These are phyloP conservation scores for Betta splendens DNA, from an alignment of 2,797 vertebrate species.

Conservation along the genomic window DNA sequence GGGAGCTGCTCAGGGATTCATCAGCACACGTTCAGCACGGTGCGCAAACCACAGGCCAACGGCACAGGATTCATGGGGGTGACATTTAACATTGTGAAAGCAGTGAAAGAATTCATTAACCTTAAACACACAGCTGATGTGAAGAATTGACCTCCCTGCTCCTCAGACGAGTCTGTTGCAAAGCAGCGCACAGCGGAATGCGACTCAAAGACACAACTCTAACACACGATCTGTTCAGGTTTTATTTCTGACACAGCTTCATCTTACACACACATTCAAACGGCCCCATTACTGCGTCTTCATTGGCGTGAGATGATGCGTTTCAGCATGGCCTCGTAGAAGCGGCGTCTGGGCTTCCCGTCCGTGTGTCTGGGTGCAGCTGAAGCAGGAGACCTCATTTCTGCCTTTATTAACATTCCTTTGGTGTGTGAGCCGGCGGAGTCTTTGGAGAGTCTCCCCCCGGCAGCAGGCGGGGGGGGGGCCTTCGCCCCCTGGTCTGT, in stretches of 20 bases:
- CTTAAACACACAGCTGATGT: constrained; percentile 17
- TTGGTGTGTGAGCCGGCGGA: constrained; percentile 6
- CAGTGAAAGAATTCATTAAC: constrained; percentile 51
- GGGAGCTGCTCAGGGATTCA: constrained; percentile 6
- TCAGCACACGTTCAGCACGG: constrained; percentile 11
- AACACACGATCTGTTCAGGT: not conserved
- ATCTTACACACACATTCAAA: constrained; percentile 2
- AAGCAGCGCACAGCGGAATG: constrained; percentile 3
- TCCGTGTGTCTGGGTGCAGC: constrained; percentile 29
- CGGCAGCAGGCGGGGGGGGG: constrained; percentile 18
- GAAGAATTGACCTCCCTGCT: not conserved
- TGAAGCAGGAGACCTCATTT: constrained; percentile 24
- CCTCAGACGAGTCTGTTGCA: not conserved
- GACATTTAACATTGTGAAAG: constrained; percentile 41
- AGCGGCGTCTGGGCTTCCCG: constrained; percentile 56
- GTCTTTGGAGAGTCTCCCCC: constrained; percentile 42
- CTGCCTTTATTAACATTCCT: constrained; percentile 11
- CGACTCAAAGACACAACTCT: not conserved
- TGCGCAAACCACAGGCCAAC: constrained; percentile 17
- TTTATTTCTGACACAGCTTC: constrained; percentile 37
- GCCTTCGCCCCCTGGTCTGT: constrained; percentile 39
- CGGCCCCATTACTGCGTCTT: not conserved
- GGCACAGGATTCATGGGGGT: constrained; percentile 6
- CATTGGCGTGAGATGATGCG: constrained; percentile 55
- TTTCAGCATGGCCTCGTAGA: constrained; percentile 72